Base-by-base conservation (phyloP, 1,140 invertebrate genomes). In the Halesus radiatus region DNA sequence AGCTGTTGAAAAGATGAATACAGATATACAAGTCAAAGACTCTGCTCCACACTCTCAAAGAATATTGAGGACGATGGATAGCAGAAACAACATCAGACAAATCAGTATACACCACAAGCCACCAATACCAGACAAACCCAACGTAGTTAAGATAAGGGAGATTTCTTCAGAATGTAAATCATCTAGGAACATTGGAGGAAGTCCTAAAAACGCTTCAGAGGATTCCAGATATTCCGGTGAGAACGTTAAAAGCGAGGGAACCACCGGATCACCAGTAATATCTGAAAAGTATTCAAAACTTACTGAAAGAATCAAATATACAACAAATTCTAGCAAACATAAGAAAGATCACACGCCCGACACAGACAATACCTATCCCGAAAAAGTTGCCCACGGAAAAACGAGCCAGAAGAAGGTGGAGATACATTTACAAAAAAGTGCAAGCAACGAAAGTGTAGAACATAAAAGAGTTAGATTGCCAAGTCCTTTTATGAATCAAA, bases 21-120 rank as follows among this genome's bases (percentile, higher is more conserved):
- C 13, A 29, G 45, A 76, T 18, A 26, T 13, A 18, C 32, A 16
- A n/a, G 22, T 32, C 20, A 45, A 74, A 56, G 74, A 75, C 13
- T 29, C 56, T 66, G 77, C 82, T 83, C 82, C 83, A 79, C 76
- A 62, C 77, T 81, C 83, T 84, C 83, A 83, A 74, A 84, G 78
- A 70, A 84, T 83, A 70, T 83, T 84, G 76, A 83, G 84, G 80
- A 84, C 81, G 32, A 76, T 78, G 79, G 83, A 84, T 72, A 81
- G 81, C 79, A 80, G 76, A 80, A 79, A 84, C 26, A 84, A 84
- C 29, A 84, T 80, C 4, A 78, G 45, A 75, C 81, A 81, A 66
- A 84, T 84, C 26, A 84, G 79, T 32, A 81, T 80, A 23, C 23
- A 54, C 32, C 80, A 83, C 45, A 79, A 83, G 26, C 45, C 22